Percentiles rank a stretch among this genome's conserved stretches.
phyloP scores from a whole-genome alignment of 2,888 invertebrate genomes.

The Sipha maydis region DNA sequence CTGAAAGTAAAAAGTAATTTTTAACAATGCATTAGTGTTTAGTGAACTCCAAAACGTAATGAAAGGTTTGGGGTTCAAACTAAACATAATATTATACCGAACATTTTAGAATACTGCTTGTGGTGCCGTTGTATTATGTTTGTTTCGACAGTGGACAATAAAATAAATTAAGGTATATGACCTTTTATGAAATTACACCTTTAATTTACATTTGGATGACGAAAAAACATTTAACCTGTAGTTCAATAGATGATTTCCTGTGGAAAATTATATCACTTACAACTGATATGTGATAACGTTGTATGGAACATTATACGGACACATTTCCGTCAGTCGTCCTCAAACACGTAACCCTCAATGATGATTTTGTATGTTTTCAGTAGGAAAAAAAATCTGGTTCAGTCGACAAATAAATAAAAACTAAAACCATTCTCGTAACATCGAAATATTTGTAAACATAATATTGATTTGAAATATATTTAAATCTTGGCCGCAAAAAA shows the following conservation, averaged over 20 bases:
- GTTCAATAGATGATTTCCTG: slow-evolving; percentile 37
- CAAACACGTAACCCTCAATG: no score
- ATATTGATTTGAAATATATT: neutral
- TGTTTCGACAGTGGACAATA: neutral
- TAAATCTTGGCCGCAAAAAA: neutral
- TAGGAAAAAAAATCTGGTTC: no score
- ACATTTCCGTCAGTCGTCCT: neutral
- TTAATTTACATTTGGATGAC: slow-evolving; percentile 29
- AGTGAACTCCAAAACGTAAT: neutral
- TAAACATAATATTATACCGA: neutral
- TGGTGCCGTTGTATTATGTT: neutral
- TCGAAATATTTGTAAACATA: neutral
- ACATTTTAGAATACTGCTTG: neutral
- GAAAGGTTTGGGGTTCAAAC: neutral
- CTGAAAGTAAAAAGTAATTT: no score
- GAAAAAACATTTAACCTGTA: slow-evolving; percentile 3
- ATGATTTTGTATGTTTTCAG: no score
- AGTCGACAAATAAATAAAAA: no score
- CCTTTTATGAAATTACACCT: slow-evolving; percentile 31
- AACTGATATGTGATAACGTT: neutral
- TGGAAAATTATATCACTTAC: slow-evolving; percentile 60
- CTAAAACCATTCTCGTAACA: no score
- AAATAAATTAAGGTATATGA: neutral
- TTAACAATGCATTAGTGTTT: no score
- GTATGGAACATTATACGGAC: neutral